Evolutionary conservation across 1,140 invertebrate species (phyloP).

Genomic region (Cherax destructor): DNA sequence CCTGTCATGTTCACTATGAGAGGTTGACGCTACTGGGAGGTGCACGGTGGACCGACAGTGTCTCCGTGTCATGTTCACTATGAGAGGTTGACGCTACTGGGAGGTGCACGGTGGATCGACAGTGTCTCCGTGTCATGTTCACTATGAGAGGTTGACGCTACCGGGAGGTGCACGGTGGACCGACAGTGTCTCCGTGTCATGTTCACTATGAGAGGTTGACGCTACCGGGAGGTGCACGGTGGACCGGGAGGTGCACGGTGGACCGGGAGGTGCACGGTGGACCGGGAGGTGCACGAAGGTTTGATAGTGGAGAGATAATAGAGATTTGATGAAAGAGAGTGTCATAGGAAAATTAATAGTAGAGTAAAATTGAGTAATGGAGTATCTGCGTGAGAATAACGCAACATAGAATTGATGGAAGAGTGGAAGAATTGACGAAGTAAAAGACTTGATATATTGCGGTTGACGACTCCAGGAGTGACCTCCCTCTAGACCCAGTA

Average conservation of each 20-base stretch:
- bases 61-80: slow-evolving; percentile 35
- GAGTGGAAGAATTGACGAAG: too few relatives aligned
- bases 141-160: not conserved
- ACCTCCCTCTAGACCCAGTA: too few relatives aligned
- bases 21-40: not conserved
- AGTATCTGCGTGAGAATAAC: too few relatives aligned
- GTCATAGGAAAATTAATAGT: too few relatives aligned
- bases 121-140: slow-evolving; percentile 46
- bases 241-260: not conserved
- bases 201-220: not conserved
- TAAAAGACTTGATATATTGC: too few relatives aligned
- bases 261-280: too few relatives aligned
- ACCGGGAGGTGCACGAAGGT: not conserved
- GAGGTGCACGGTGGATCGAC: not conserved
- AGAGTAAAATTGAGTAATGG: too few relatives aligned
- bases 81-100: not conserved
- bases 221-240: not conserved
- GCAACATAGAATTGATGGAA: too few relatives aligned
- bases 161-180: not conserved
- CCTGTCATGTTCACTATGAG: slow-evolving; percentile 35
- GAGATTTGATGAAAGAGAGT: too few relatives aligned
- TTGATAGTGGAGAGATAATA: too few relatives aligned
- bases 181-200: slow-evolving; percentile 37
- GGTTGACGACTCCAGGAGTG: too few relatives aligned
- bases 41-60: not conserved